phyloP scores from a whole-genome alignment of 2,113 vertebrate species.

The Ameiurus melas region DNA sequence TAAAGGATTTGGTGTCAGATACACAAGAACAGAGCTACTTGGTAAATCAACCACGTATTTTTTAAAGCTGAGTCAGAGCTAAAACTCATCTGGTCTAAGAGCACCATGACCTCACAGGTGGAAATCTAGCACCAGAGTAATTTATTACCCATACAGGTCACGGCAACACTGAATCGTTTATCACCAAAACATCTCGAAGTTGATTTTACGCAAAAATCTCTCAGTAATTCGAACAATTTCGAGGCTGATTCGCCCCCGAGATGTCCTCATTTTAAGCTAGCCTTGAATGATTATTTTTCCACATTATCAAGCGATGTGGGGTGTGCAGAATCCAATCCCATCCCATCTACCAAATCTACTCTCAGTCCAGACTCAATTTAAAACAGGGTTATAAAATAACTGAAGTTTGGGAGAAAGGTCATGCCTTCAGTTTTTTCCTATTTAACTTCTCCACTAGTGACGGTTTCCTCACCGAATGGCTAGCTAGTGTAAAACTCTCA shows the following conservation, averaged over 20 bases:
- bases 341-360: not conserved
- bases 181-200: not conserved
- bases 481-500: not conserved
- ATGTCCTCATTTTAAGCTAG: not conserved
- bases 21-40: not conserved
- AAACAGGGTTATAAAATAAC: not conserved
- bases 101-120: not conserved
- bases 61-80: not conserved
- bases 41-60: not conserved
- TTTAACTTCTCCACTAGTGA: not conserved
- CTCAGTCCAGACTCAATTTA: not conserved
- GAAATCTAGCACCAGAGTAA: not conserved
- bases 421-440: not conserved
- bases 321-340: not conserved
- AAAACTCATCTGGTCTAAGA: not conserved
- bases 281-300: not conserved
- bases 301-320: not conserved
- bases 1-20: not conserved
- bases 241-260: not conserved
- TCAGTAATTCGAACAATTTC: not conserved
- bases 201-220: not conserved
- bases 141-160: not conserved
- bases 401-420: not conserved
- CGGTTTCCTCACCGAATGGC: not conserved
- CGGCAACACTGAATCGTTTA: not conserved